Base-by-base conservation (phyloP, 2,797 vertebrate genomes). In the Cygnus olor region DNA sequence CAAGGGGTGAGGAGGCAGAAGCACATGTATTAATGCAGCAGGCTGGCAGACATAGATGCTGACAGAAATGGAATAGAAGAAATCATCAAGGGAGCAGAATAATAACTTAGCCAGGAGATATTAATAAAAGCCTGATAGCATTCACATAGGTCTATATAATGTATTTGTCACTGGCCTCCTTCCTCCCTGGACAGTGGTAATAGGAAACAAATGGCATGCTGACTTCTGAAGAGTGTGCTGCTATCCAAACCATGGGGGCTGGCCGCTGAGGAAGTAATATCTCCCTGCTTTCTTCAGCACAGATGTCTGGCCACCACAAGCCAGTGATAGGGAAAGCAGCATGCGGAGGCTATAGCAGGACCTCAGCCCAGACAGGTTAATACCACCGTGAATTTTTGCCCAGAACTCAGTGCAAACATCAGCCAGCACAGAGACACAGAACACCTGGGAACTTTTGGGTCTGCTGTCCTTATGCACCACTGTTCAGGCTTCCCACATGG, bases 1-100 rank as follows among this genome's bases (percentile, higher is more conserved):
- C 38, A 47, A 90, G 57, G 70, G 74, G 10, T 49, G 60, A 65
- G 76, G 84, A 87, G 78, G 61, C 49, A 82, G 47, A 90, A 80
- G 40, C 64, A 18, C 18, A 70, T 51, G 64, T 82, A 34, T 80
- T 49, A 70, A 58, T 64, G 72, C 78, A 74, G 81, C 80, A 57
- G 81, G 71, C 74, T 95, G 88, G 60, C 80, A 92, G 79, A 80
- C 80, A 80, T 11, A 53, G 32, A 71, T 92, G 53, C 61, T 87
- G 92, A 47, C 81, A 92, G 86, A 89, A 80, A 40, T 0, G 3
- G 68, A 93, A 85, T 10, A 54, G 90, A 80, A 38, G 32, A 89
- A 92, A 89, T 58, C 1, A 0, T 85, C 88, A 36, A 69, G 79
- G 81, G 92, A 93, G 72, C 76, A 85, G 72, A 89, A 71, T 80